Conservation (phyloP, 2,888 invertebrate species). For the Hydraecia micacea region DNA sequence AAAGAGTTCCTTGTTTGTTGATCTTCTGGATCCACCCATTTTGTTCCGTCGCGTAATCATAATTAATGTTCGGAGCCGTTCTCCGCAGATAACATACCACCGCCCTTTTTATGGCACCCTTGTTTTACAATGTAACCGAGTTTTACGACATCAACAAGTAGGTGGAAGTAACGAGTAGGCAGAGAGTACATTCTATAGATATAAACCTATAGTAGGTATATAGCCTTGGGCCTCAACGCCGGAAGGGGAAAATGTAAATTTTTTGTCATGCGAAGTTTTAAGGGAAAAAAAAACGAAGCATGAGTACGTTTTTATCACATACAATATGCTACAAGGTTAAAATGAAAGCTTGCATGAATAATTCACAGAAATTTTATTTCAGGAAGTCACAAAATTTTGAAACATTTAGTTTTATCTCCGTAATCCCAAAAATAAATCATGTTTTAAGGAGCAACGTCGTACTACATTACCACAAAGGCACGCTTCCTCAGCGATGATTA, state of each 20-base stretch:
- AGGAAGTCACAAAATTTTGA: neutral
- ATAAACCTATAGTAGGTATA: slow-evolving; percentile 19
- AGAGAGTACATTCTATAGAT: slow-evolving; percentile 38
- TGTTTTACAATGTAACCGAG: slow-evolving; percentile 74
- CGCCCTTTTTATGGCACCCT: slow-evolving; percentile 79
- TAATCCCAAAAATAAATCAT: slow-evolving; percentile 4
- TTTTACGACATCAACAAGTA: slow-evolving; percentile 74
- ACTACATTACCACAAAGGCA: slow-evolving; percentile 19
- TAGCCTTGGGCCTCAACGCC: slow-evolving; percentile 38
- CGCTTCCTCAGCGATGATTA: slow-evolving; percentile 29
- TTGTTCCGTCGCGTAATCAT: slow-evolving; percentile 73
- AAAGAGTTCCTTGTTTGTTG: slow-evolving; percentile 39
- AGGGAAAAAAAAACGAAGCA: slow-evolving; percentile 27
- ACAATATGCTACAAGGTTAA: slow-evolving; percentile 32
- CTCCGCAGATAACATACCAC: slow-evolving; percentile 73
- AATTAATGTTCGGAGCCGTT: slow-evolving; percentile 78
- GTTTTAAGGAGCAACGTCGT: slow-evolving; percentile 3
- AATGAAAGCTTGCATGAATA: slow-evolving; percentile 36
- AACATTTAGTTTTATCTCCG: neutral
- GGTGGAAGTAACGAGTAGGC: slow-evolving; percentile 61
- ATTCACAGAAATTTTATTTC: slow-evolving; percentile 20
- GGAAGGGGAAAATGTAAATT: slow-evolving; percentile 54
- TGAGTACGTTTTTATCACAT: slow-evolving; percentile 44
- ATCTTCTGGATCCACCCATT: slow-evolving; percentile 42
- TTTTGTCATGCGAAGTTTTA: slow-evolving; percentile 50